Base-by-base conservation (phyloP, 2,797 vertebrate species). In the Botia kubotai region DNA sequence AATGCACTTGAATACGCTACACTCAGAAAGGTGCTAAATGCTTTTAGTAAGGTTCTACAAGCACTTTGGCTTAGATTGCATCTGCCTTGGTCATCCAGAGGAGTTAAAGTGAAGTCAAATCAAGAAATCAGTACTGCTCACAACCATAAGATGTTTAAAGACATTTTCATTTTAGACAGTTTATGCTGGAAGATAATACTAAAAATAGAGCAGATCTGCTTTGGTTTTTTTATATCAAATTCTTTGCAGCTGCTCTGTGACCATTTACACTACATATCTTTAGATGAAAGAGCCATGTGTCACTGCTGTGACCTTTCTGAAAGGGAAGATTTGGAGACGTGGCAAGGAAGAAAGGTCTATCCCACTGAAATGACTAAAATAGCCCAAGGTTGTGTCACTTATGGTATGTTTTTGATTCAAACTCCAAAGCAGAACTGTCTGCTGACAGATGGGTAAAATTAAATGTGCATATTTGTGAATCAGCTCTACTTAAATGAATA, bases 261-360 rank as follows among this genome's bases (percentile, higher is more conserved):
- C 12, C 23, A 50, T 67, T 48, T 57, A 48, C n/a, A 65, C 4
- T 36, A 39, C 17, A 14, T 66, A 52, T 43, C 63, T 67, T 53
- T 17, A n/a, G 58, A 72, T 67, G 69, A 73, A 77, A 36, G 53
- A 65, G 62, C 16, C 50, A 71, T 55, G 66, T 48, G n/a, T 72
- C 14, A 72, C 5, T 77, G 36, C 58, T 65, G 60, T 77, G 74
- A 82, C 67, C 71, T 55, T 72, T 46, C 17, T n/a, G 43, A 82
- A 67, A 29, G 10, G 19, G 33, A 50, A 23, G 3, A 48, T 82
- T 72, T 72, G 23, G 53, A 78, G 43, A 77, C 2, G 62, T 67
- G 60, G 60, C 52, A 62, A 16, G n/a, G 13, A 66, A 67, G 26
- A 5, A 36, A 63, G 67, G 67, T 33, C 55, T 48, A 17, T 78